phyloP scores from a whole-genome alignment of 1,140 invertebrate species.

The Microplitis mediator region DNA sequence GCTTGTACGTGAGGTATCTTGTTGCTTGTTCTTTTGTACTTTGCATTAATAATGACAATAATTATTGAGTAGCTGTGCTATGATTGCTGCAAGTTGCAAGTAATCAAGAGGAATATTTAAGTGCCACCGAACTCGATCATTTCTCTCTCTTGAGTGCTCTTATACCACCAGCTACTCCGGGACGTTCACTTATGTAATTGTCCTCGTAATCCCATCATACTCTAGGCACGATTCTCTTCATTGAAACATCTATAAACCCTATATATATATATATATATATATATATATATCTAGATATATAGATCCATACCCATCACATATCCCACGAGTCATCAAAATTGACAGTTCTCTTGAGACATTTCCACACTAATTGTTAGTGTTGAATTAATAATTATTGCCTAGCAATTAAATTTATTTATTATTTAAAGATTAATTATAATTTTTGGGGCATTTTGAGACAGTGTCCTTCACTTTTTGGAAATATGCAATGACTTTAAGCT shows the following conservation, averaged over 20 bases:
- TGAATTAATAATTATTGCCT: neutral
- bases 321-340: slow-evolving; percentile 22
- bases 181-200: slow-evolving; percentile 39
- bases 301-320: neutral
- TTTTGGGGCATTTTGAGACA: too few relatives aligned
- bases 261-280: too few relatives aligned
- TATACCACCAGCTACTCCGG: slow-evolving; percentile 29
- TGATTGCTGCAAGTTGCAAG: neutral
- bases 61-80: slow-evolving; percentile 31
- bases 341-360: slow-evolving; percentile 10
- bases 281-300: neutral
- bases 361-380: neutral
- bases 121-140: slow-evolving; percentile 8
- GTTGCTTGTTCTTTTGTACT: too few relatives aligned
- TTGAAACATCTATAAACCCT: too few relatives aligned
- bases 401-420: neutral
- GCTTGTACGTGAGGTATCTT: too few relatives aligned
- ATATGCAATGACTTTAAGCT: too few relatives aligned
- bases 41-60: slow-evolving; percentile 30
- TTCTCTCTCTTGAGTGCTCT: neutral
- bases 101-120: slow-evolving; percentile 3
- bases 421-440: too few relatives aligned
- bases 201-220: slow-evolving; percentile 35
- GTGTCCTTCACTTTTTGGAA: too few relatives aligned
- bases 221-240: slow-evolving; percentile 19